A percentile compares a stretch with the other conserved stretches of the same genome.
These are phyloP conservation scores for Loripinus fragilis DNA, from an alignment of 2,888 invertebrate species.

Conservation along the genomic window DNA sequence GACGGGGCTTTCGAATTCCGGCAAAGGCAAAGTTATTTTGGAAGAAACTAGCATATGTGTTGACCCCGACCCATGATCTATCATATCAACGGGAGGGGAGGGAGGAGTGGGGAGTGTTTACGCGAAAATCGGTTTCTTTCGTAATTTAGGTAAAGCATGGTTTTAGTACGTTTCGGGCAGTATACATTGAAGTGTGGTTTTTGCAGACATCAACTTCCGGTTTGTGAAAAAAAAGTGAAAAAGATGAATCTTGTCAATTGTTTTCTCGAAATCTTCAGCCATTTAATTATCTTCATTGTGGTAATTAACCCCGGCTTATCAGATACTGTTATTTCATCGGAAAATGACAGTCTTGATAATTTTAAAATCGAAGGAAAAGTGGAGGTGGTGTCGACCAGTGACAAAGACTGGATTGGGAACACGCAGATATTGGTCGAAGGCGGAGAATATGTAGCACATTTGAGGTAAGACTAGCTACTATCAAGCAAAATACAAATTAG, in stretches of 20 bases:
- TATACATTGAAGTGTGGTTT: too few species aligned
- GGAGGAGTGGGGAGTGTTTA: too few species aligned
- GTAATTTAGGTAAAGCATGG: too few species aligned
- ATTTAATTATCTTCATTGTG: not conserved
- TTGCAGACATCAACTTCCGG: conserved; percentile 12
- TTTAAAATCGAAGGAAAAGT: conserved; percentile 81
- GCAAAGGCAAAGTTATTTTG: too few species aligned
- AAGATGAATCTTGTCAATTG: not conserved
- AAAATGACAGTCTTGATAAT: conserved; percentile 53
- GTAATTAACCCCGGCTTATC: not conserved
- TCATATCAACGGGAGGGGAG: too few species aligned
- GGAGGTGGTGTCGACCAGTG: conserved; percentile 75
- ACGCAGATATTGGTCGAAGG: conserved; percentile 90
- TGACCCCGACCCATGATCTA: too few species aligned
- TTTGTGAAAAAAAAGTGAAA: conserved; percentile 41
- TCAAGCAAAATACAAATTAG: too few species aligned
- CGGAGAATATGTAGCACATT: conserved; percentile 93
- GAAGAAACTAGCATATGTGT: too few species aligned
- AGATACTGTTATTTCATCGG: conserved; percentile 35
- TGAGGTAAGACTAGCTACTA: too few species aligned
- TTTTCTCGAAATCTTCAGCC: not conserved
- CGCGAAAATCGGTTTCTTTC: too few species aligned
- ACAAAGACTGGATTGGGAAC: conserved; percentile 80
- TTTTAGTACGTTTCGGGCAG: too few species aligned
- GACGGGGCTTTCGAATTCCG: too few species aligned